Evolutionary conservation across 2,888 invertebrate species (phyloP), one percentile per base, ranked within the genome.

Genomic region (Pyrochroa serraticornis): DNA sequence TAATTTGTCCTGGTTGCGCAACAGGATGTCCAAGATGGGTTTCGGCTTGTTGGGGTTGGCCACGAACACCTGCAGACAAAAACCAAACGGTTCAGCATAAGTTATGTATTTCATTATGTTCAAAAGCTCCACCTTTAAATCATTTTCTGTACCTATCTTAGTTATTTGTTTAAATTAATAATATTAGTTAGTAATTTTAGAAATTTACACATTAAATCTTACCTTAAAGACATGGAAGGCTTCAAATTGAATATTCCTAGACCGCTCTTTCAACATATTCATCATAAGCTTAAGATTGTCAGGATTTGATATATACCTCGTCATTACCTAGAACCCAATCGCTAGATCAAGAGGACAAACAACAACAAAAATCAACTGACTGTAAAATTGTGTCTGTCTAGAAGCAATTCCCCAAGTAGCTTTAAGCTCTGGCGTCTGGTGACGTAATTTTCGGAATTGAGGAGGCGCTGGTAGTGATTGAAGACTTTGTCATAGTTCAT

Each of bases 161-260:
- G n/a, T n/a, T n/a, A n/a, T n/a, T n/a, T n/a, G n/a, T n/a, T n/a
- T n/a, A n/a, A n/a, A n/a, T n/a, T n/a, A n/a, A n/a, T n/a, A n/a
- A n/a, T n/a, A n/a, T n/a, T n/a, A n/a, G n/a, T n/a, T n/a, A n/a
- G n/a, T n/a, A n/a, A n/a, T n/a, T n/a, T n/a, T n/a, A n/a, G n/a
- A n/a, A n/a, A n/a, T n/a, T n/a, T n/a, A n/a, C n/a, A n/a, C n/a
- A n/a, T 10, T n/a, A 43, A 37, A n/a, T 22, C 62, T 72, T 81
- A 95, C 96, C 91, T 99, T 99, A 85, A 99, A 99, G 75, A 99
- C 99, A 80, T 99, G 99, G 87, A 99, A 99, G 82, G 99, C 99
- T 85, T 99, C 99, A 83, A 99, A 99, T 82, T 99, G 99, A 77
- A 99, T 99, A 85, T 98, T 99, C 74, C 97, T 90, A 72, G 97